Evolutionary conservation across 2,797 vertebrate species (phyloP).

Genomic region (Knipowitschia caucasica): DNA sequence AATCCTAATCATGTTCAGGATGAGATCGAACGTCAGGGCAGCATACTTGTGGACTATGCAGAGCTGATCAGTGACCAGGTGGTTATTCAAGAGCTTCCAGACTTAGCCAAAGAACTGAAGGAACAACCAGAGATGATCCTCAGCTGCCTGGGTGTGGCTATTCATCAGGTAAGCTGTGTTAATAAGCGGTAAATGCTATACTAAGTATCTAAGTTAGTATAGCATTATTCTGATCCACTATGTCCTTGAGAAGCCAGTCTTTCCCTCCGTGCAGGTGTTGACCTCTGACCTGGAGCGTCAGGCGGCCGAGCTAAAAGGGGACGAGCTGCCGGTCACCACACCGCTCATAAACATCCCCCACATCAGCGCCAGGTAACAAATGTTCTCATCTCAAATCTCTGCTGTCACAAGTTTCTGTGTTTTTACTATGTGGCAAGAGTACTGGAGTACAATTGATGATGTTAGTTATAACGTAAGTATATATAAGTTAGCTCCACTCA

Average conservation of each 20-base stretch:
- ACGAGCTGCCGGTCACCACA: slow-evolving; percentile 79
- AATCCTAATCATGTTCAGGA: slow-evolving; percentile 71
- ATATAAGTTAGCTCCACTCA: too few relatives aligned
- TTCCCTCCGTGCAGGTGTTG: slow-evolving; percentile 77
- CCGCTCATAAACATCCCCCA: slow-evolving; percentile 89
- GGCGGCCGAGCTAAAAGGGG: slow-evolving; percentile 85
- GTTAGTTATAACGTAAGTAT: too few relatives aligned
- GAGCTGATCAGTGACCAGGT: slow-evolving; percentile 77
- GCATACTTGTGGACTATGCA: slow-evolving; percentile 91
- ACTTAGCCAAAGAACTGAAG: slow-evolving; percentile 78
- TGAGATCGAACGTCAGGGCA: slow-evolving; percentile 97
- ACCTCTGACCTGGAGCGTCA: slow-evolving; percentile 91
- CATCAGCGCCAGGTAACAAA: slow-evolving; percentile 86
- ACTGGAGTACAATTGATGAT: too few relatives aligned
- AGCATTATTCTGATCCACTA: too few relatives aligned
- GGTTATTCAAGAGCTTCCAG: slow-evolving; percentile 70
- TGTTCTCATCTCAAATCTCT: neutral
- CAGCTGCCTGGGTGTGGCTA: slow-evolving; percentile 88
- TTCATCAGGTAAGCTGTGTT: slow-evolving; percentile 95
- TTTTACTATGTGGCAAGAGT: too few relatives aligned
- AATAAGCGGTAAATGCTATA: too few relatives aligned
- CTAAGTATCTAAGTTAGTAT: too few relatives aligned
- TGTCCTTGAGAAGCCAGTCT: neutral
- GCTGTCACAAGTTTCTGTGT: neutral
- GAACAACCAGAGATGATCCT: slow-evolving; percentile 89